Base-by-base conservation (phyloP, 2,888 invertebrate genomes). In the Lasiommata megera region DNA sequence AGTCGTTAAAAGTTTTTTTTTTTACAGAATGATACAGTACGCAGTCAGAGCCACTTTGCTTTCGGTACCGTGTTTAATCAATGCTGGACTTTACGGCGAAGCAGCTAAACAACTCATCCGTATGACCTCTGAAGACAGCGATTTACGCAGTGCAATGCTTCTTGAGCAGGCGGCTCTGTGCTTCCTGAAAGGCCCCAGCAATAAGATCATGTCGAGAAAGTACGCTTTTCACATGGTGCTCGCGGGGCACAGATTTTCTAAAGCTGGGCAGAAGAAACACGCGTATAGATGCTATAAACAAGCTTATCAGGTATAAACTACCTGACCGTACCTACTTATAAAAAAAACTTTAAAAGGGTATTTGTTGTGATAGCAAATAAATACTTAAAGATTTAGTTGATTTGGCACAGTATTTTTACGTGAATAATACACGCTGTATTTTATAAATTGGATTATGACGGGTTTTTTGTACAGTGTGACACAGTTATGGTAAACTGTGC, bases 61-160 rank as follows among this genome's bases (percentile, higher is more conserved):
- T 1, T 97, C 97, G 66, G 95, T 96, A 3, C 96, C 98, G 72
- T 97, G 97, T 71, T 88, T 99, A 52, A 95, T 95, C 80, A 93
- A 94, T 40, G 92, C 95, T 37, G 94, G 94, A 34, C 89, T 95
- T 69, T 96, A 94, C 74, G 95, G 95, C 9, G 99, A 99, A 80
- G 98, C 99, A n/a, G 98, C 99, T 0, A 96, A 96, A 76, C 97
- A 98, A 79, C 93, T 98, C 50, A 97, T 98, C 69, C 94, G 98
- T 61, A 97, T 99, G 96, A 98, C 98, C 8, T 96, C 97, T 68
- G 98, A 99, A 87, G 99, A 99, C 80, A 97, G 98, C n/a, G 99
- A 99, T 86, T 89, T 99, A 55, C 93, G 98, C 56, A 98, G 98
- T 66, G 99, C 98, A 6, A 91, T 99, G 74, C 87, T 99, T 54